Percentiles rank a stretch among this genome's conserved stretches.
phyloP scores from a whole-genome alignment of 2,113 vertebrate species.

The Castor canadensis region DNA sequence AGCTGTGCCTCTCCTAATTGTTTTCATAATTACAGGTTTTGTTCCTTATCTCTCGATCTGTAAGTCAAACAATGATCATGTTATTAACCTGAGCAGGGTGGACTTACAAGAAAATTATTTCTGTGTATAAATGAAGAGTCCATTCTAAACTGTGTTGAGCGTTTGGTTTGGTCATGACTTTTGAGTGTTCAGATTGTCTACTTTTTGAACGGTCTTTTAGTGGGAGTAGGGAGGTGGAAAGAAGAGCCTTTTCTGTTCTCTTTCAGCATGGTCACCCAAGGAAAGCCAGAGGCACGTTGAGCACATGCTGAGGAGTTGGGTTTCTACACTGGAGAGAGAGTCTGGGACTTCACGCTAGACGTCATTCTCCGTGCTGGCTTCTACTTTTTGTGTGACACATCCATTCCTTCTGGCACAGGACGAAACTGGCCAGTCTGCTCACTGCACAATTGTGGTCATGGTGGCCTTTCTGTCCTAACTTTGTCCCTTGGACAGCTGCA shows the following conservation, averaged over 20 bases:
- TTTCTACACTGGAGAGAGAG: background rate
- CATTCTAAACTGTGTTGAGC: background rate
- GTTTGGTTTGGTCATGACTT: background rate
- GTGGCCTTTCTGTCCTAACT: background rate
- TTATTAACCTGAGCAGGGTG: background rate
- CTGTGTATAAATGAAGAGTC: background rate
- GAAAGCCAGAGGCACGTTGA: background rate
- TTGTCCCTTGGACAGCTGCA: background rate
- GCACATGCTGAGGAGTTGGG: background rate
- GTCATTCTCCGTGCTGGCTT: background rate
- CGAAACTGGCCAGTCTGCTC: background rate
- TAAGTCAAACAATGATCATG: too few relatives aligned
- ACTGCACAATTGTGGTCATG: background rate
- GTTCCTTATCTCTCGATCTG: constrained; percentile 5
- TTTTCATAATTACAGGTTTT: background rate
- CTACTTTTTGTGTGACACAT: background rate
- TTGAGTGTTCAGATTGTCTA: background rate
- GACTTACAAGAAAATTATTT: background rate
- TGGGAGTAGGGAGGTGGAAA: background rate
- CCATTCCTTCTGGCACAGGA: background rate
- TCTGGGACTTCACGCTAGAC: background rate
- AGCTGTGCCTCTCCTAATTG: background rate
- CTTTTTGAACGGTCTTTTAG: background rate
- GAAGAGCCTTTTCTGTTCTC: background rate
- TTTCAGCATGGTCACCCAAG: background rate